These are phyloP conservation scores for Patiria pectinifera DNA, from an alignment of 53 echinoderm and acorn worm genomes.

Conservation along the genomic window DNA sequence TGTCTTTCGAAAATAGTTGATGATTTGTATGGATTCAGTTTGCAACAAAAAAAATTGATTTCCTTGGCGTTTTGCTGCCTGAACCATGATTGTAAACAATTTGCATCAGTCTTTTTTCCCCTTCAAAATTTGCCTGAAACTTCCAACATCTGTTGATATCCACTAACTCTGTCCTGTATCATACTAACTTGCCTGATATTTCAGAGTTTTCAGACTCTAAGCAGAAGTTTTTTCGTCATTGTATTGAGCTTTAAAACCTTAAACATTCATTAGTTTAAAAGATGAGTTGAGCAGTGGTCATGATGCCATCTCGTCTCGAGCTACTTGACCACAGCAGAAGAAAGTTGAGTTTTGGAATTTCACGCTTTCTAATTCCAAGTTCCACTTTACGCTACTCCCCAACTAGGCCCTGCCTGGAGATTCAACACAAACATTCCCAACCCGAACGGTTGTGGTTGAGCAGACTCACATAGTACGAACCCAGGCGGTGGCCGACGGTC, in stretches of 20 bases:
- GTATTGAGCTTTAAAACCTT: neutral
- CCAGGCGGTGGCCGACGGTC: conserved; percentile 50
- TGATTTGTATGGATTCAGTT: neutral
- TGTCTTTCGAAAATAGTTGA: neutral
- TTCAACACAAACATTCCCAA: conserved; percentile 47
- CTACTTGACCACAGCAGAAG: neutral
- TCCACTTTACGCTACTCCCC: conserved; percentile 57
- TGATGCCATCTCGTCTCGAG: neutral
- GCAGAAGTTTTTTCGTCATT: neutral
- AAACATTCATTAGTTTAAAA: neutral
- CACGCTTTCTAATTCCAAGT: conserved; percentile 24
- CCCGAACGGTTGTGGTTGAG: conserved; percentile 81
- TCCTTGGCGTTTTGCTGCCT: neutral
- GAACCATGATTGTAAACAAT: neutral
- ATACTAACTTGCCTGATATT: conserved; percentile 43
- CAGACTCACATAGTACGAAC: conserved; percentile 84
- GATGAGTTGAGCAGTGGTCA: neutral
- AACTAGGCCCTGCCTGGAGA: conserved; percentile 64
- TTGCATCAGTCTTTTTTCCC: neutral
- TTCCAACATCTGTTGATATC: neutral
- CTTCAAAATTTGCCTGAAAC: neutral
- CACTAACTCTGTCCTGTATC: conserved; percentile 25
- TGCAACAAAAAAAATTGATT: neutral
- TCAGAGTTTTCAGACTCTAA: neutral
- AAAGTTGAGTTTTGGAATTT: neutral